A percentile compares a stretch with the other conserved stretches of the same genome.
phyloP scores from a whole-genome alignment of 2,113 vertebrate genomes.

The Oplegnathus fasciatus region DNA sequence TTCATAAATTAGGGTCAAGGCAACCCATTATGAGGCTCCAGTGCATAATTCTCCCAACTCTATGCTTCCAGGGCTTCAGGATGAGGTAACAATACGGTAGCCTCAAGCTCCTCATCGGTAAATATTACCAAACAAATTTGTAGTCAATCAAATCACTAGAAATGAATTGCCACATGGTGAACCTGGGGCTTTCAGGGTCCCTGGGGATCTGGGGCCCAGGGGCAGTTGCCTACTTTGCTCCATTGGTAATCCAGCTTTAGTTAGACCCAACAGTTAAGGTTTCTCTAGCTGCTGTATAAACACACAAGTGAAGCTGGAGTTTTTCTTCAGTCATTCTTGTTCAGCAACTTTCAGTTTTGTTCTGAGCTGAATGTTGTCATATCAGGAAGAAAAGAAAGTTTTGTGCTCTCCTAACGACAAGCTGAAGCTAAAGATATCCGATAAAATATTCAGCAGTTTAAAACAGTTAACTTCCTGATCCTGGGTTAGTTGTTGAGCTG shows the following conservation, averaged over 20 bases:
- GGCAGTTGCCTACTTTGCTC: not conserved
- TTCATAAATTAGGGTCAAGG: not conserved
- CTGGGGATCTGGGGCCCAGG: not conserved
- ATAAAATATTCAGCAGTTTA: no score
- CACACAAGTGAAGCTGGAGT: not conserved
- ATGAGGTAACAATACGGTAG: not conserved
- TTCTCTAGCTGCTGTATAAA: not conserved
- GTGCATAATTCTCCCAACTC: not conserved
- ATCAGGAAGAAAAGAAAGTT: no score
- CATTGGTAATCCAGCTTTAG: not conserved
- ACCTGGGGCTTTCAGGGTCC: not conserved
- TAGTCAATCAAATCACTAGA: no score
- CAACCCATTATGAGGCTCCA: not conserved
- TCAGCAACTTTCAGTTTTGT: not conserved
- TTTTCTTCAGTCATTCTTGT: not conserved
- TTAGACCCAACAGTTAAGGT: not conserved
- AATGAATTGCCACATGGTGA: not conserved
- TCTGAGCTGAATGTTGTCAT: no score
- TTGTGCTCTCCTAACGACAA: no score
- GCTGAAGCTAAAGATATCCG: no score
- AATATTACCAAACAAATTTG: not conserved
- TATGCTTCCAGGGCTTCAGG: not conserved
- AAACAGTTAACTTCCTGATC: no score
- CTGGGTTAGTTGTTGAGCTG: no score
- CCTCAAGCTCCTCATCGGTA: no score